Base-by-base conservation (phyloP, 2,888 invertebrate genomes). In the Ochropacha duplaris region DNA sequence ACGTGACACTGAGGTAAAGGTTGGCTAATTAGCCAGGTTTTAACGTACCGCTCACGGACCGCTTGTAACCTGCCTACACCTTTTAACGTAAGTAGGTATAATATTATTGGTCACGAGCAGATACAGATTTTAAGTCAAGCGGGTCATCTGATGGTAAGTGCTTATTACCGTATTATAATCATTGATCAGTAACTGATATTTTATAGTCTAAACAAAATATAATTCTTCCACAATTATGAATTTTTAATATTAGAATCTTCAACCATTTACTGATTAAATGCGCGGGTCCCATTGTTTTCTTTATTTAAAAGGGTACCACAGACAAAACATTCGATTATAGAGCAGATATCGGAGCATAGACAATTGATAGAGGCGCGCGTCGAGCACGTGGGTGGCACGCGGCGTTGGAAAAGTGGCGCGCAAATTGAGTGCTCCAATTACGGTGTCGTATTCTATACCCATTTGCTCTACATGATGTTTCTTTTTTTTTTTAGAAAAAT, bases 381-480 rank as follows among this genome's bases (percentile, higher is more conserved):
- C n/a, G n/a, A 36, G 36, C 36, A 36, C 74, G 78, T 74, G 83
- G 59, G 57, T 66, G 78, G 70, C 85, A 81, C 86, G 84, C 81
- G 86, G 65, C 83, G 80, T 74, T 78, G 36, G 36, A 36, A 74
- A 87, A 84, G 80, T 84, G 87, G 84, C 85, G 84, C 81, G 84
- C 89, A 89, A 92, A 92, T 91, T 91, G 90, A 92, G 90, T 87
- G 90, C 90, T 92, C 92, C 90, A 89, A 92, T 92, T 92, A 92
- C 92, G 74, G 86, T 84, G 79, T 90, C 86, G 81, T 71, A 76
- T 89, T 84, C 71, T 75, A 72, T 71, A 58, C 58, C 56, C 11
- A 11, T 31, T 57, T 44, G 56, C 19, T 31, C n/a, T 77, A 83
- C 36, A 36, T n/a, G n/a, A n/a, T 36, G 36, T 36, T 36, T 5